A percentile compares a stretch with the other conserved stretches of the same genome.
Conservation (phyloP, 2,113 vertebrate species). For the Heloderma charlesbogerti region DNA sequence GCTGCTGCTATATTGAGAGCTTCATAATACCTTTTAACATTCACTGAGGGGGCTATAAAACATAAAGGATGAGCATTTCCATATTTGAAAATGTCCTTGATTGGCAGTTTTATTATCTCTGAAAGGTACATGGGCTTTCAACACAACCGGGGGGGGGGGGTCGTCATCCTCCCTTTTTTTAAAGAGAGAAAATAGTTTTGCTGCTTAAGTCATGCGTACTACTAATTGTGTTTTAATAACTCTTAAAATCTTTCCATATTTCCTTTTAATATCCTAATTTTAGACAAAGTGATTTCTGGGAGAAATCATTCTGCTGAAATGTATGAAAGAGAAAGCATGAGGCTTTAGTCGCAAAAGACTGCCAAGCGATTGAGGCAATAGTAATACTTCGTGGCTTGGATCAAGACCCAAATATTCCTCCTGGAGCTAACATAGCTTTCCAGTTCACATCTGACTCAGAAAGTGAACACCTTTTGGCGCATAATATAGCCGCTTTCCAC, state of each 20-base stretch:
- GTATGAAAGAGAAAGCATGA: conserved; percentile 74
- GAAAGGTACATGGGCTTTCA: conserved; percentile 81
- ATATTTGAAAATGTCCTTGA: conserved; percentile 77
- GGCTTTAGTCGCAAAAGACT: conserved; percentile 70
- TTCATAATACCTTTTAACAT: conserved; percentile 79
- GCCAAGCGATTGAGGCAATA: conserved; percentile 68
- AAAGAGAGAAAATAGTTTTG: conserved; percentile 78
- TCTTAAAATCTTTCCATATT: conserved; percentile 87
- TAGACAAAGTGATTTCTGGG: conserved; percentile 85
- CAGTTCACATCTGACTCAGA: conserved; percentile 58
- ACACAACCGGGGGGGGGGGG: conserved; percentile 78
- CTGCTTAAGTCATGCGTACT: conserved; percentile 81
- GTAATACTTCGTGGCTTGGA: conserved; percentile 67
- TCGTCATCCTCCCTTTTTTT: conserved; percentile 76
- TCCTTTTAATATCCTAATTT: conserved; percentile 87
- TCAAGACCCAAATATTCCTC: conserved; percentile 55
- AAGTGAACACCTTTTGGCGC: conserved; percentile 71
- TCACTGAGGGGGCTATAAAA: conserved; percentile 79
- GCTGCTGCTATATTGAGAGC: conserved; percentile 51
- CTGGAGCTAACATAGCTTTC: conserved; percentile 57
- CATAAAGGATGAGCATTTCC: conserved; percentile 74
- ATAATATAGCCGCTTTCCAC: conserved; percentile 61
- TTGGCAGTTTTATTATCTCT: conserved; percentile 85
- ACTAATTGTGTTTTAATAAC: conserved; percentile 88
- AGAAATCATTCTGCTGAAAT: conserved; percentile 82